phyloP scores from a whole-genome alignment of 2,797 vertebrate species.

The Chloroceryle inda region DNA sequence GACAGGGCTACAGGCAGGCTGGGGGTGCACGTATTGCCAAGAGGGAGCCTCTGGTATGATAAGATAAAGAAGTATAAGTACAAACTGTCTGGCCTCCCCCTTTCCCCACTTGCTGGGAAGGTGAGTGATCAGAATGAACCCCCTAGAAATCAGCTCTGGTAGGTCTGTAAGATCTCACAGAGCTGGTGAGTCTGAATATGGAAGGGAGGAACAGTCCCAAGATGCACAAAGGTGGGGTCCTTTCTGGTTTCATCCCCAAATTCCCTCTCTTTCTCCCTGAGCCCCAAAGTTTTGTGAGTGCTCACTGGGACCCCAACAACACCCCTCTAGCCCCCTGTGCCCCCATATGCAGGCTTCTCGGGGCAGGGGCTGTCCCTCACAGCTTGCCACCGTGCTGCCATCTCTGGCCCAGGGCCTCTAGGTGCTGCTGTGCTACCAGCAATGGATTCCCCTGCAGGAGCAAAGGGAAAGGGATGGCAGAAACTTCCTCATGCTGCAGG shows the following conservation, averaged over 20 bases:
- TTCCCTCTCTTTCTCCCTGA: not conserved
- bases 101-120: not conserved
- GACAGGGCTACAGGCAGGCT: not conserved
- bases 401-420: conserved; percentile 34
- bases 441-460: not conserved
- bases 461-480: not conserved
- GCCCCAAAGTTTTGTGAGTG: not conserved
- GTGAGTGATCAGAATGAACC: not conserved
- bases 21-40: not conserved
- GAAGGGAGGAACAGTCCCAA: fast-evolving
- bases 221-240: not conserved
- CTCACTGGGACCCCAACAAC: not conserved
- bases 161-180: not conserved
- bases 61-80: not conserved
- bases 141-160: not conserved
- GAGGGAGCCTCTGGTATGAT: not conserved
- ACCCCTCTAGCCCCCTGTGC: too few species aligned
- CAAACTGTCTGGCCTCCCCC: not conserved
- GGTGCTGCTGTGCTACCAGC: conserved; percentile 66
- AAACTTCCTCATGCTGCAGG: not conserved
- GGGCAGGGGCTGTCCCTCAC: not conserved
- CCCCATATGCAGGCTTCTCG: not conserved
- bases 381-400: not conserved
- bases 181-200: fast-evolving
- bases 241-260: not conserved